A percentile compares a stretch with the other conserved stretches of the same genome.
These are phyloP conservation scores for Cremastinae sp. DNA, from an alignment of 2,888 invertebrate species.

Conservation along the genomic window DNA sequence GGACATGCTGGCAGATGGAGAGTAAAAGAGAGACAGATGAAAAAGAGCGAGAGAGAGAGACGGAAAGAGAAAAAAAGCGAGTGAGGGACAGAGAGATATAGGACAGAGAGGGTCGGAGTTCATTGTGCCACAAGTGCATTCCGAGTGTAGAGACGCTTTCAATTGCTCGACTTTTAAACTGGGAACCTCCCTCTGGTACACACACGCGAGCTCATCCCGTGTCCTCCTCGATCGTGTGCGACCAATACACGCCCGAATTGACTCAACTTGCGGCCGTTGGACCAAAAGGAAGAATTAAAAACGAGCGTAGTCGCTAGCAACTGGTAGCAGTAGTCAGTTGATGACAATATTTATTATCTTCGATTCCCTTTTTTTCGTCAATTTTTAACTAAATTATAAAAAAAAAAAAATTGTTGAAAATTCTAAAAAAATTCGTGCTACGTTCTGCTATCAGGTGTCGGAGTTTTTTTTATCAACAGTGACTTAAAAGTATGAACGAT, in stretches of 20 bases:
- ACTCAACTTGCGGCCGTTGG: constrained; percentile 44
- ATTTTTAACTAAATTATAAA: background rate
- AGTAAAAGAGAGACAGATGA: constrained; percentile 29
- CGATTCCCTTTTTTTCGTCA: constrained; percentile 1
- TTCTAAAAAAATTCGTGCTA: too few species aligned
- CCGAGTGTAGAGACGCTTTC: constrained; percentile 69
- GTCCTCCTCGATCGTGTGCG: background rate
- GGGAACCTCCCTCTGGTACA: constrained; percentile 40
- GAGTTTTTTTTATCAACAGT: too few species aligned
- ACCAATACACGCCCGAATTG: background rate
- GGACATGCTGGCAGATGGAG: constrained; percentile 37
- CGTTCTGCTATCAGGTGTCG: too few species aligned
- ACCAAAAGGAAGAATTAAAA: constrained; percentile 34
- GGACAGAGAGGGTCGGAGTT: constrained; percentile 74
- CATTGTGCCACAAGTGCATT: constrained; percentile 78
- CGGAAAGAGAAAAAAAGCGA: constrained; percentile 59
- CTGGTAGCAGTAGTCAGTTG: constrained; percentile 36
- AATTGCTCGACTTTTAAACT: constrained; percentile 66
- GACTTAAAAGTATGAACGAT: too few species aligned
- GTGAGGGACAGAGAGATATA: constrained; percentile 67
- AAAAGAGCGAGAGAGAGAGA: constrained; percentile 14
- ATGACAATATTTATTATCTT: constrained; percentile 23
- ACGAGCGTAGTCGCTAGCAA: constrained; percentile 46
- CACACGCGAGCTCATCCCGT: background rate
- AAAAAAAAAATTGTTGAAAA: background rate